Conservation (phyloP, 2,888 invertebrate species). For the Biston stratarius region DNA sequence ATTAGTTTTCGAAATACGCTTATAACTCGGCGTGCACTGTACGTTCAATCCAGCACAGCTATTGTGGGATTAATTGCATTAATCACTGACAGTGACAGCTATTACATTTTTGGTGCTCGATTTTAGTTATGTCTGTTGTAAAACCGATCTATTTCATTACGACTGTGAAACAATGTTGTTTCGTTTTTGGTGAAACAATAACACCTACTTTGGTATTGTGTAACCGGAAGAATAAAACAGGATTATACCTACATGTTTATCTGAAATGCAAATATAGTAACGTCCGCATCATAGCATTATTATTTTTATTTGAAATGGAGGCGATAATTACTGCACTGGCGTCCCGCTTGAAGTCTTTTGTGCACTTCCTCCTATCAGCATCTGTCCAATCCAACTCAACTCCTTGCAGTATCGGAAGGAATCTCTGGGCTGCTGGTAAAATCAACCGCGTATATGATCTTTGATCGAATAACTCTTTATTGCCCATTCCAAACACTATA, state of each 20-base stretch:
- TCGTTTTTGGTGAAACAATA: constrained; percentile 60
- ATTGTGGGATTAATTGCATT: constrained; percentile 85
- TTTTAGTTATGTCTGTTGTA: constrained; percentile 68
- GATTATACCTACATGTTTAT: constrained; percentile 22
- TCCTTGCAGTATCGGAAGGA: too few relatives aligned
- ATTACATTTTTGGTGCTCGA: constrained; percentile 86
- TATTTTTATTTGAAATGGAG: too few relatives aligned
- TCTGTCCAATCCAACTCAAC: too few relatives aligned
- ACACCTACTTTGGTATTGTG: constrained; percentile 43
- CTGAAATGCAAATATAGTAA: not conserved
- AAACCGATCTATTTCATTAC: constrained; percentile 71
- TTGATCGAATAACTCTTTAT: too few relatives aligned
- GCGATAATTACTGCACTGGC: too few relatives aligned
- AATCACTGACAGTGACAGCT: constrained; percentile 84
- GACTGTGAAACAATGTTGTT: constrained; percentile 72
- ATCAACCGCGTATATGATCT: too few relatives aligned
- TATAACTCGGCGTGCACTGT: constrained; percentile 56
- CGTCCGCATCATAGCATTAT: not conserved
- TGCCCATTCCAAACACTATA: too few relatives aligned
- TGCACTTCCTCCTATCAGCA: not conserved
- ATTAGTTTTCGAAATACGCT: not conserved
- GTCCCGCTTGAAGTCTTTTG: too few relatives aligned
- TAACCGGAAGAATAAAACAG: too few relatives aligned
- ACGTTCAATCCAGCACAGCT: constrained; percentile 66
- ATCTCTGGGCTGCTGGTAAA: too few relatives aligned